These are phyloP conservation scores for Polyommatus icarus DNA, from an alignment of 2,888 invertebrate species.

Conservation along the genomic window DNA sequence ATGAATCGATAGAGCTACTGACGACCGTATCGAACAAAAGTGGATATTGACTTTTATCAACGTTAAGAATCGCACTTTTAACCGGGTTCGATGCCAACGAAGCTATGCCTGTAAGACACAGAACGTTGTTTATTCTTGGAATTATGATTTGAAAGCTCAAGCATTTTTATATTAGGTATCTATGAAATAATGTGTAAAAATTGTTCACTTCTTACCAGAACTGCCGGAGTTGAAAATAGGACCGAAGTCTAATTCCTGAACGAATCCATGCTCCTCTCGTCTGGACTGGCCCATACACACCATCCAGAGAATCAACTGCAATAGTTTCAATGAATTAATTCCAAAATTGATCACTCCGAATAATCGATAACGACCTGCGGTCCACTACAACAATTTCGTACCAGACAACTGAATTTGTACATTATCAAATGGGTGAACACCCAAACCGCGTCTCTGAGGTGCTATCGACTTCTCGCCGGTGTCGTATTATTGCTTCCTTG, in stretches of 20 bases:
- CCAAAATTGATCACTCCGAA: neutral
- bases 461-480: slow-evolving; percentile 36
- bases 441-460: slow-evolving; percentile 54
- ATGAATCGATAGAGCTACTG: slow-evolving; percentile 74
- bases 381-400: slow-evolving; percentile 49
- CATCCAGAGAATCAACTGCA: slow-evolving; percentile 71
- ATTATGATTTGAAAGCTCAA: slow-evolving; percentile 13
- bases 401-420: slow-evolving; percentile 66
- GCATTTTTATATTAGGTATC: neutral
- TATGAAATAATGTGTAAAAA: slow-evolving; percentile 27
- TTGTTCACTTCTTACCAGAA: slow-evolving; percentile 53
- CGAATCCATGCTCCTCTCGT: slow-evolving; percentile 68
- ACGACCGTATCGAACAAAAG: slow-evolving; percentile 70
- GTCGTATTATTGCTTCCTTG: slow-evolving; percentile 50
- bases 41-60: slow-evolving; percentile 73
- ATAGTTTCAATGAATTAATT: slow-evolving; percentile 45
- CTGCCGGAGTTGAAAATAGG: slow-evolving; percentile 73
- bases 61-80: slow-evolving; percentile 66
- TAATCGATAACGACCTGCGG: slow-evolving; percentile 25
- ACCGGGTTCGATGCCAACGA: slow-evolving; percentile 72
- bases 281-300: slow-evolving; percentile 61
- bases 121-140: slow-evolving; percentile 25
- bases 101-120: slow-evolving; percentile 65
- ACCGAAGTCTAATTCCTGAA: slow-evolving; percentile 78
- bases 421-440: slow-evolving; percentile 69